Evolutionary conservation across 2,797 vertebrate genomes (phyloP), one percentile per base, ranked within the genome.

Genomic region (Cyclura pinguis): DNA sequence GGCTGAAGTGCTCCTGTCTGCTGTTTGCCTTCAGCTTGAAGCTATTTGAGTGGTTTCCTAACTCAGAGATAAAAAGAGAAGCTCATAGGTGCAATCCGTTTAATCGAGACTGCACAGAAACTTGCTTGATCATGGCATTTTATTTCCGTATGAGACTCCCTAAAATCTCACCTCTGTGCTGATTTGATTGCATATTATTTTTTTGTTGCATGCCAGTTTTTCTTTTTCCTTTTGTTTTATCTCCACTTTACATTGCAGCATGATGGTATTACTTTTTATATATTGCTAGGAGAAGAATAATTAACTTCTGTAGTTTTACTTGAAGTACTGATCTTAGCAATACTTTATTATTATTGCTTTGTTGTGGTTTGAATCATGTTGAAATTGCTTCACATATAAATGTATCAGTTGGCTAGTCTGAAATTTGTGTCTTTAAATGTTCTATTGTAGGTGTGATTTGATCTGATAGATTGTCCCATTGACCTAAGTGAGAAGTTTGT

Each of bases 1-100:
- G 97, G 97, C 97, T 97, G 96, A 98, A 98, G 97, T 97, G 97
- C 96, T 96, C 96, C 97, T 97, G 97, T 97, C 92, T 96, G 96
- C 95, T 97, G 95, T 97, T 97, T 97, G 97, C 97, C 97, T 98
- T 98, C 97, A 97, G 97, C 97, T 97, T 96, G 90, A 95, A 98
- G 97, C 97, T 98, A 96, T 97, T 98, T 97, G 97, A 97, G 94
- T 95, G 96, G 94, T 92, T 97, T 97, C 95, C 93, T 96, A 97
- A 97, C 97, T 97, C 97, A 94, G 96, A 98, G 97, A 98, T 98
- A 97, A 98, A 98, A 98, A 97, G 96, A 96, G 95, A 89, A 93
- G 96, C 96, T 98, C 94, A 94, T 95, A 97, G 96, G 95, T 97
- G 94, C 76, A 92, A 96, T 96, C 90, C 96, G 96, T 97, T 97